phyloP scores from a whole-genome alignment of 2,888 invertebrate genomes.

The Scaptomyza tumidula region DNA sequence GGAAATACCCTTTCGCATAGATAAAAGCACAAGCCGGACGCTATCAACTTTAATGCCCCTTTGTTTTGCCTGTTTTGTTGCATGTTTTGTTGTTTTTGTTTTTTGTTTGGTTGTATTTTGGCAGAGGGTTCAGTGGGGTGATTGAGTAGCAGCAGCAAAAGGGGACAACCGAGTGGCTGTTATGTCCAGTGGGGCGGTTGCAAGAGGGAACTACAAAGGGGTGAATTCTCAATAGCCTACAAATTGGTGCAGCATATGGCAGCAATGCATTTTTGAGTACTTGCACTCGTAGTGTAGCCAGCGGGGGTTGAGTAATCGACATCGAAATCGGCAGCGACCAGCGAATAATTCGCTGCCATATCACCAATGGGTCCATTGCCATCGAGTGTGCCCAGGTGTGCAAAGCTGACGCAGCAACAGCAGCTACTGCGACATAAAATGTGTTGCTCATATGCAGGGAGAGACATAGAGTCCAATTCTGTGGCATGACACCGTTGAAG shows the following conservation, averaged over 20 bases:
- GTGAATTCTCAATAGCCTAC: constrained; percentile 67
- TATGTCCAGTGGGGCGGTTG: constrained; percentile 5
- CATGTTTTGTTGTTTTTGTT: constrained; percentile 6
- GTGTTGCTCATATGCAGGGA: constrained; percentile 51
- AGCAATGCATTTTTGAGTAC: constrained; percentile 56
- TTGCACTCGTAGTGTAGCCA: constrained; percentile 46
- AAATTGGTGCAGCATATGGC: constrained; percentile 63
- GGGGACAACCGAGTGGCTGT: constrained; percentile 1
- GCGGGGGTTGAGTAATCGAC: constrained; percentile 75
- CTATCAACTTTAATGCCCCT: constrained; percentile 75
- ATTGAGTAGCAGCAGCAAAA: neutral
- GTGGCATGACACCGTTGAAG: constrained; percentile 76
- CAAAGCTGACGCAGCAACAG: constrained; percentile 53
- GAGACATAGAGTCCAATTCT: constrained; percentile 58
- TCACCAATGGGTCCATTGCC: constrained; percentile 55
- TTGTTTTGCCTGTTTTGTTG: constrained; percentile 54
- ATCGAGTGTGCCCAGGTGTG: constrained; percentile 72
- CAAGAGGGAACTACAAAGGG: neutral
- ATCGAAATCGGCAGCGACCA: constrained; percentile 13
- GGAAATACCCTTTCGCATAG: constrained; percentile 24
- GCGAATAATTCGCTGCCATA: constrained; percentile 36
- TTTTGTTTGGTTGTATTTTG: constrained; percentile 13
- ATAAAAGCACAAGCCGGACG: constrained; percentile 51
- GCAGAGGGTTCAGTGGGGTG: constrained; percentile 25
- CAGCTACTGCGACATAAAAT: constrained; percentile 53